Percentiles rank a stretch among this genome's conserved stretches.
Evolutionary conservation across 1,140 invertebrate species (phyloP).

Genomic region (Arion vulgaris): DNA sequence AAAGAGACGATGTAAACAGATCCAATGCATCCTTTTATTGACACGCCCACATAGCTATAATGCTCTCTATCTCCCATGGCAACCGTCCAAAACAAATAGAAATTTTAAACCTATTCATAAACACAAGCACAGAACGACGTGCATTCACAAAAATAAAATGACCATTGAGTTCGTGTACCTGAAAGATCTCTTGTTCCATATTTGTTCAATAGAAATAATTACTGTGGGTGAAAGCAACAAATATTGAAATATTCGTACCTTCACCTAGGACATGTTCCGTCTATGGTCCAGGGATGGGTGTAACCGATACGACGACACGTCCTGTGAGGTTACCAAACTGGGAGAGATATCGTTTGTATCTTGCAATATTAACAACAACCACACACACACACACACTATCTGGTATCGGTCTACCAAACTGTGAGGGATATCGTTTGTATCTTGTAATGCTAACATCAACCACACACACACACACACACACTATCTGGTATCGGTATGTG

Average conservation of each 20-base stretch:
- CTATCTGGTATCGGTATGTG: background rate
- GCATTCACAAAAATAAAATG: background rate
- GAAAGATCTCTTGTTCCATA: background rate
- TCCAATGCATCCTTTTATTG: background rate
- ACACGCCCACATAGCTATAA: background rate
- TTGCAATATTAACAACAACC: background rate
- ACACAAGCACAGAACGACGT: background rate
- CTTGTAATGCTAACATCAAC: background rate
- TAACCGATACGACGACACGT: background rate
- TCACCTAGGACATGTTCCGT: background rate
- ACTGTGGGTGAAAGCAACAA: conserved; percentile 1
- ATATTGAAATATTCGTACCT: background rate
- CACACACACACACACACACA: too few species aligned
- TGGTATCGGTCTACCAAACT: background rate
- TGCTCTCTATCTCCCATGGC: background rate
- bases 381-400: too few species aligned
- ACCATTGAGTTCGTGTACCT: background rate
- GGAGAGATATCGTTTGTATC: background rate
- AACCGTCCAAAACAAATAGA: background rate
- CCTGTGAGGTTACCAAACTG: background rate
- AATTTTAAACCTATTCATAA: conserved; percentile 4
- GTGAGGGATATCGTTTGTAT: background rate
- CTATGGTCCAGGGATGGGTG: background rate
- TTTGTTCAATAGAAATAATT: conserved; percentile 6
- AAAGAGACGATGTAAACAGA: background rate